Base-by-base conservation (phyloP, 2,797 vertebrate species). In the Antrozous pallidus region DNA sequence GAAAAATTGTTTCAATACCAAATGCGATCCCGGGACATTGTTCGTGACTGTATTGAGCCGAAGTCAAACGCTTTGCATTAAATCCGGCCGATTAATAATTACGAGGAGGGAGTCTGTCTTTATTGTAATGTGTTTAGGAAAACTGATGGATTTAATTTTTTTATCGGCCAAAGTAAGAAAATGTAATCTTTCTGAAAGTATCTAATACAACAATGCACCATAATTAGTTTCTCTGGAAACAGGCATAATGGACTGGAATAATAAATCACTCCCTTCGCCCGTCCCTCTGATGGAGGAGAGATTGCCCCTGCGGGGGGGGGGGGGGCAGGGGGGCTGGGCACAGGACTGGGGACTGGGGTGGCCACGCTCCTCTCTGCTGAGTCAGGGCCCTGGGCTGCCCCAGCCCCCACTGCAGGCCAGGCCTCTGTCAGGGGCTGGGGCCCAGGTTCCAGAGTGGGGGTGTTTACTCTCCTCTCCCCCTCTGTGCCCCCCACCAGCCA, bases 61-160 rank as follows among this genome's bases (percentile, higher is more conserved):
- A 98, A 98, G 98, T 98, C 98, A 98, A 98, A 98, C 91, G 97
- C 97, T 98, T 97, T 97, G 96, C 97, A 83, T 98, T 98, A 98
- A 98, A 98, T 98, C 97, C 16, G 17, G 97, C 98, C 98, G 98
- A 98, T 98, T 98, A 98, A 98, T 98, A 98, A 98, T 98, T 98
- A 98, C 97, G 97, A 98, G 93, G 65, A 98, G 97, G 98, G 98
- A 98, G 98, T 98, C 98, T 98, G 98, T 98, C 98, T 98, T 98
- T 98, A 97, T 97, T 98, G 93, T 98, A 98, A 98, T 98, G 96
- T 98, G 98, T 98, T 98, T 98, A 98, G 98, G 97, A 98, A 98
- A 98, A 98, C 98, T 98, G 98, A 98, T 98, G 98, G 98, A 98
- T 98, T 98, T 98, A 98, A 98, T 98, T 98, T 98, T 98, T 98